Evolutionary conservation across 2,888 invertebrate genomes (phyloP), one percentile per base, ranked within the genome.

Genomic region (Ecliptopera silaceata): DNA sequence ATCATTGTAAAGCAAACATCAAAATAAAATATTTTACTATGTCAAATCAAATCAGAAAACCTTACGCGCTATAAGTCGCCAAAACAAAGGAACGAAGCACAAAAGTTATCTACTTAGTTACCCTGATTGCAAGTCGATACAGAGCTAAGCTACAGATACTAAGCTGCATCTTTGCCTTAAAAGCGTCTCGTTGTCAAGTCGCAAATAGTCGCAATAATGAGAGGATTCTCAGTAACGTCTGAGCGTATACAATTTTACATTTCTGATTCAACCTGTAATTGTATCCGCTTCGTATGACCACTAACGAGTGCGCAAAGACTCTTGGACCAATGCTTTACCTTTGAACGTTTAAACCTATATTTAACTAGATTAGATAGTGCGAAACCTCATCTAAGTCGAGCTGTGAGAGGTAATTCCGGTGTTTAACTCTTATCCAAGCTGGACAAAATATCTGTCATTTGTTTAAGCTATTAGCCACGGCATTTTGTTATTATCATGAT

Each of bases 261-360:
- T 72, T 60, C 80, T 77, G 79, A 84, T 85, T 82, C 75, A 72
- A 82, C 69, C 86, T 87, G 82, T 90, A 90, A 90, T 90, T 89
- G 86, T 82, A 79, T 90, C 89, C 88, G 88, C 80, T 72, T 69
- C 71, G 71, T 71, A 67, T 71, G 64, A 52, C 61, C 65, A 68
- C 71, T 73, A 71, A 75, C 74, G 73, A 74, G 76, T 77, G 77
- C 71, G 67, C 65, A 67, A 68, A 60, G 61, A 68, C 67, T 65
- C 67, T 67, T 64, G 64, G 61, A 65, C 64, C 45, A 62, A 47
- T 46, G 65, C 65, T 48, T 48, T 48, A 43, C 48, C 52, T 52
- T 32, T 64, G 69, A 71, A 69, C 63, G 65, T 45, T 54, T 47
- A 29, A 31, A 38, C 47, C 17, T 47, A 26, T 45, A 68, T 69